These are phyloP conservation scores for Grapholita molesta DNA, from an alignment of 1,140 invertebrate species.

Conservation along the genomic window DNA sequence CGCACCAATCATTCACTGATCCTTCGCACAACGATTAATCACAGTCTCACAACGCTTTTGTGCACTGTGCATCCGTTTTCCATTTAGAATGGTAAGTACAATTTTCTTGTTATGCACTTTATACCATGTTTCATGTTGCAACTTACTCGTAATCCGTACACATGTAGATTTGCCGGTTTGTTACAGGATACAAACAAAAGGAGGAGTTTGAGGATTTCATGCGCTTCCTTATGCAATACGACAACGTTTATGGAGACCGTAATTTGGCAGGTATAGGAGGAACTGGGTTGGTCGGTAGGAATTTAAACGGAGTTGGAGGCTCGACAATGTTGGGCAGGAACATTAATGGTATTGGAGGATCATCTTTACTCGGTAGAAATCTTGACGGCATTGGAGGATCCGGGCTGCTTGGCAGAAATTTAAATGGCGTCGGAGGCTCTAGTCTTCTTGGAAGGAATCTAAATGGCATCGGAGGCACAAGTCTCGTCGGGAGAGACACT, in stretches of 20 bases:
- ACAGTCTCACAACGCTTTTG: constrained; percentile 24
- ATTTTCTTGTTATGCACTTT: constrained; percentile 15
- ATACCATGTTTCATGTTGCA: not conserved
- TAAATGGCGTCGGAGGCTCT: constrained; percentile 45
- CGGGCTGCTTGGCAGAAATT: constrained; percentile 38
- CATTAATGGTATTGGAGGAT: constrained; percentile 27
- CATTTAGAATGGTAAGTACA: constrained; percentile 26
- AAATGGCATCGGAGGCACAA: constrained; percentile 23
- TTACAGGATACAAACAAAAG: constrained; percentile 57
- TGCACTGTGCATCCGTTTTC: constrained; percentile 31
- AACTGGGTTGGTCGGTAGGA: constrained; percentile 29
- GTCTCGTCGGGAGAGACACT: constrained; percentile 39
- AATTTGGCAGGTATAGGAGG: constrained; percentile 49
- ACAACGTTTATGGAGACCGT: constrained; percentile 40
- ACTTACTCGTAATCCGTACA: not conserved
- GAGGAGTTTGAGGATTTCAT: constrained; percentile 57
- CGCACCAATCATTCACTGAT: constrained; percentile 45
- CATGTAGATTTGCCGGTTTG: constrained; percentile 27
- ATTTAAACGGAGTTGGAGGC: constrained; percentile 24
- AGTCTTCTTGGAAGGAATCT: constrained; percentile 42
- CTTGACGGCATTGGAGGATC: constrained; percentile 46
- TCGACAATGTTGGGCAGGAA: constrained; percentile 32
- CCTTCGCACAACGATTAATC: constrained; percentile 39
- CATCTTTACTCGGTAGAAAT: constrained; percentile 33
- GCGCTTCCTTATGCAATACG: constrained; percentile 50